These are phyloP conservation scores for Thripadectes ignobilis DNA, from an alignment of 2,797 vertebrate genomes.

Conservation along the genomic window DNA sequence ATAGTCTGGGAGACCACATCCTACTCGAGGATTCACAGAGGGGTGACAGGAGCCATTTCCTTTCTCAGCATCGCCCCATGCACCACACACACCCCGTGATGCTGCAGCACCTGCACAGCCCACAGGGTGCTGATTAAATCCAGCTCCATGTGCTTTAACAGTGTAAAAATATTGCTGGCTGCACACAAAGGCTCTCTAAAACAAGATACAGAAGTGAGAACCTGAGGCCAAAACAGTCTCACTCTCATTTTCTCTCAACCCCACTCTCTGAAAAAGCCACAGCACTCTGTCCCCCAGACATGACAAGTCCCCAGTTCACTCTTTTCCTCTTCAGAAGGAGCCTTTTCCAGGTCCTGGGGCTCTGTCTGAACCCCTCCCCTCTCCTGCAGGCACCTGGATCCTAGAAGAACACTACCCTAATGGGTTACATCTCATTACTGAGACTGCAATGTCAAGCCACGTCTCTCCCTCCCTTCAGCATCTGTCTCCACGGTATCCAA, in stretches of 20 bases:
- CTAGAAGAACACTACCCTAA: background rate
- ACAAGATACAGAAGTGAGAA: background rate
- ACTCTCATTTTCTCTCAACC: background rate
- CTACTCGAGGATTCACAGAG: accelerated
- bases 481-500: conserved; percentile 16
- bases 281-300: background rate
- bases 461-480: background rate
- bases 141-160: background rate
- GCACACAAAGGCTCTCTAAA: background rate
- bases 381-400: background rate
- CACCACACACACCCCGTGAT: accelerated
- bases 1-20: background rate
- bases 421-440: background rate
- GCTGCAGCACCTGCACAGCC: background rate
- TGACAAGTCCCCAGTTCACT: background rate
- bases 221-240: background rate
- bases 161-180: accelerated
- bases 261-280: background rate
- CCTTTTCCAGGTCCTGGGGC: background rate
- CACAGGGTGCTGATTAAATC: background rate
- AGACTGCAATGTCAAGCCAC: background rate
- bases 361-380: background rate
- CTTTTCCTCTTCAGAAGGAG: background rate
- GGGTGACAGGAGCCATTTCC: background rate
- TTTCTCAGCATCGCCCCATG: background rate